These are phyloP conservation scores for Patella caerulea DNA, from an alignment of 2,888 invertebrate genomes.

Conservation along the genomic window DNA sequence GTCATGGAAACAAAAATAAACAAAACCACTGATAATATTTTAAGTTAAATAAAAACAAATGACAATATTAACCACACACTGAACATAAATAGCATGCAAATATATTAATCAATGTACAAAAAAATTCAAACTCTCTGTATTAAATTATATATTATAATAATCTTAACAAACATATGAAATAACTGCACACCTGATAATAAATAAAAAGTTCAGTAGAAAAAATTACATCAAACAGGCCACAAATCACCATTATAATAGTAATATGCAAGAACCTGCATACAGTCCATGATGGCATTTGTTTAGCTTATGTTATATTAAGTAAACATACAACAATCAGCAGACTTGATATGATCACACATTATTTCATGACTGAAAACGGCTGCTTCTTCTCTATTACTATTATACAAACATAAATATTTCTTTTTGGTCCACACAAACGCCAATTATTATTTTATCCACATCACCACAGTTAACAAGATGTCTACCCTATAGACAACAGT, in stretches of 20 bases:
- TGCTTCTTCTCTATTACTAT: not conserved
- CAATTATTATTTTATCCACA: not conserved
- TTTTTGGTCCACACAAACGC: slow-evolving; percentile 4
- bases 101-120: slow-evolving; percentile 5
- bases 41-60: not conserved
- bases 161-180: not conserved
- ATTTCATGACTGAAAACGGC: not conserved
- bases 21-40: not conserved
- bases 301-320: too few species aligned
- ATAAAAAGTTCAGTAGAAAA: not conserved
- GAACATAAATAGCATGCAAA: slow-evolving; percentile 11
- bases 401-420: not conserved
- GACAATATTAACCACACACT: slow-evolving; percentile 6
- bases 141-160: not conserved
- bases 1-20: slow-evolving; percentile 10
- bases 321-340: too few species aligned
- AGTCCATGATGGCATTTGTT: too few species aligned
- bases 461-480: too few species aligned
- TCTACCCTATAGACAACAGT: too few species aligned
- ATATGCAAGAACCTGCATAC: too few species aligned
- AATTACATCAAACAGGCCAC: not conserved
- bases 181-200: slow-evolving; percentile 10
- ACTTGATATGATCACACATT: too few species aligned
- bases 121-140: not conserved
- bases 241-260: too few species aligned